Conservation (phyloP, 2,888 invertebrate genomes). For the Oegoconia quadripuncta region DNA sequence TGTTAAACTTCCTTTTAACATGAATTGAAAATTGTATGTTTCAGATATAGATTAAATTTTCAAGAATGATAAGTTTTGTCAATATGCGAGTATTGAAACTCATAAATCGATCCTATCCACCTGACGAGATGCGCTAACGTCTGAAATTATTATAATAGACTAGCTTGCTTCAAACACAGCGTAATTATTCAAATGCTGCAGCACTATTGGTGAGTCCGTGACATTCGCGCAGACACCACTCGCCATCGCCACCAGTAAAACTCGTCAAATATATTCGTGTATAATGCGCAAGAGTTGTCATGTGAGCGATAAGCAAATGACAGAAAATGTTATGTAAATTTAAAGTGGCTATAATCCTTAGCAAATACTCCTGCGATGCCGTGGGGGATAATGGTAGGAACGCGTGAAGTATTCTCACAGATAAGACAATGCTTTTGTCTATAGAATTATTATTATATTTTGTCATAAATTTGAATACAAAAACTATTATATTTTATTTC, state of each 20-base stretch:
- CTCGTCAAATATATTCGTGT: constrained; percentile 73
- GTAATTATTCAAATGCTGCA: constrained; percentile 74
- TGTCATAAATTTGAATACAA: constrained; percentile 6
- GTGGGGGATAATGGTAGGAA: constrained; percentile 53
- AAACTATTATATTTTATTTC: not conserved
- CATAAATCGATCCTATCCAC: too few relatives aligned
- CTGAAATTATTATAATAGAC: constrained; percentile 79
- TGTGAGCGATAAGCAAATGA: constrained; percentile 75
- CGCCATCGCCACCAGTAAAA: constrained; percentile 52
- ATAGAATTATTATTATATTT: constrained; percentile 46
- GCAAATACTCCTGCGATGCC: constrained; percentile 57
- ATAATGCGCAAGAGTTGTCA: constrained; percentile 71
- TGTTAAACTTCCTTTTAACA: too few relatives aligned
- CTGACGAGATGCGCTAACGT: constrained; percentile 61
- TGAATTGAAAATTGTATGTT: too few relatives aligned
- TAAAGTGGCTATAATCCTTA: constrained; percentile 64
- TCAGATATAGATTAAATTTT: too few relatives aligned
- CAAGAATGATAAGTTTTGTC: too few relatives aligned
- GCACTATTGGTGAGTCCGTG: too few relatives aligned
- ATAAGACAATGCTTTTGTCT: constrained; percentile 56
- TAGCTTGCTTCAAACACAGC: constrained; percentile 60
- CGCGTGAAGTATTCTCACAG: constrained; percentile 59
- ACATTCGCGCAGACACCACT: constrained; percentile 32
- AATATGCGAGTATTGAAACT: too few relatives aligned
- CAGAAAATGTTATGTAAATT: constrained; percentile 76